These are phyloP conservation scores for Cordilura impudica DNA, from an alignment of 2,888 invertebrate species.

Conservation along the genomic window DNA sequence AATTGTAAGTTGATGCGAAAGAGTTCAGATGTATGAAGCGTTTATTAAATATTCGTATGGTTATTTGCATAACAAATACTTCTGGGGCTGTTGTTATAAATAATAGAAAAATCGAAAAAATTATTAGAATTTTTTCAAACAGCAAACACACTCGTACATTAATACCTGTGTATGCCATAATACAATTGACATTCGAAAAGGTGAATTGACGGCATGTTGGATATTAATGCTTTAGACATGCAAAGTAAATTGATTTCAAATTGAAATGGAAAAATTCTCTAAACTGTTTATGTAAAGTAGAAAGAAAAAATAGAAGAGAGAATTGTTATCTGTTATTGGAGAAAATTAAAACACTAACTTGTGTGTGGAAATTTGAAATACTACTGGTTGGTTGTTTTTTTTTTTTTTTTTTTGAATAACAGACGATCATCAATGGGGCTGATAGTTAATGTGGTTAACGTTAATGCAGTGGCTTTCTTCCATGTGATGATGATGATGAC, in stretches of 20 bases:
- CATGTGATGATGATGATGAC: conserved; percentile 29
- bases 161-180: conserved; percentile 54
- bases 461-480: conserved; percentile 8
- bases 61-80: background rate
- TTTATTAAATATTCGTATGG: conserved; percentile 11
- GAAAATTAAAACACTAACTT: background rate
- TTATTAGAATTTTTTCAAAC: background rate
- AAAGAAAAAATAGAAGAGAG: background rate
- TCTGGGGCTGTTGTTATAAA: background rate
- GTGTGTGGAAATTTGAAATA: background rate
- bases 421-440: conserved; percentile 12
- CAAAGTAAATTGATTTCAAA: conserved; percentile 72
- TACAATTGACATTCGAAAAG: too few species aligned
- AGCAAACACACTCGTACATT: background rate
- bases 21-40: background rate
- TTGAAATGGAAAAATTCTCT: conserved; percentile 59
- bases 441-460: conserved; percentile 12
- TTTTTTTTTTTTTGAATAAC: conserved; percentile 18
- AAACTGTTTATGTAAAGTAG: background rate
- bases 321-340: conserved; percentile 49
- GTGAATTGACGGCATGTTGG: conserved; percentile 57
- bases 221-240: conserved; percentile 62
- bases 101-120: background rate
- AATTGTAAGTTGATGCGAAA: background rate
- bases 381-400: too few species aligned